phyloP scores from a whole-genome alignment of 2,113 vertebrate species.

The Cnemophilus loriae region DNA sequence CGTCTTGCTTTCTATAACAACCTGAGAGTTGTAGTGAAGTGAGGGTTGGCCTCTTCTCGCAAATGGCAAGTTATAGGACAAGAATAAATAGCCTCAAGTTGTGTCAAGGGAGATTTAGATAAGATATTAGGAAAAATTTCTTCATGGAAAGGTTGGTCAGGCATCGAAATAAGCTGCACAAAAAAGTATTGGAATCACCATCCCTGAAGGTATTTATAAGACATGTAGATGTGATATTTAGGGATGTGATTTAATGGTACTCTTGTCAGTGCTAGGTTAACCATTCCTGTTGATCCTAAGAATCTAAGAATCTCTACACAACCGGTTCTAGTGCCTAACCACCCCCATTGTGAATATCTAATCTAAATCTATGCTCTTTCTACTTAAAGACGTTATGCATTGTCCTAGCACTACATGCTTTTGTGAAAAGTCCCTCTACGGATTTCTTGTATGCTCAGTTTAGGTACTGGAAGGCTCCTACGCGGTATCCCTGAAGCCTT shows the following conservation, averaged over 20 bases:
- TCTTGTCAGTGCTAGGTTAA: neutral
- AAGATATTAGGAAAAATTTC: neutral
- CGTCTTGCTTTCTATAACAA: neutral
- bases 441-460: neutral
- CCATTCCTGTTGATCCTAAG: accelerated
- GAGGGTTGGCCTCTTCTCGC: neutral
- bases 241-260: neutral
- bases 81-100: neutral
- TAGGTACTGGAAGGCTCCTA: neutral
- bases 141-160: neutral
- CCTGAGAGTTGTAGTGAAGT: neutral
- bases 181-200: neutral
- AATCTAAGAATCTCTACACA: neutral
- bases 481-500: too few relatives aligned
- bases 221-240: accelerated
- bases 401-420: neutral
- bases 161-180: accelerated
- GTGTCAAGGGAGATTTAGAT: neutral
- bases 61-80: neutral
- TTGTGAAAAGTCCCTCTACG: neutral
- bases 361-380: neutral
- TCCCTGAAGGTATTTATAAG: neutral
- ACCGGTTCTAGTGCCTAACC: neutral
- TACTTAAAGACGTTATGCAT: neutral
- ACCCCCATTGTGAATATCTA: neutral